These are phyloP conservation scores for Hyles euphorbiae DNA, from an alignment of 1,140 invertebrate genomes.

Conservation along the genomic window DNA sequence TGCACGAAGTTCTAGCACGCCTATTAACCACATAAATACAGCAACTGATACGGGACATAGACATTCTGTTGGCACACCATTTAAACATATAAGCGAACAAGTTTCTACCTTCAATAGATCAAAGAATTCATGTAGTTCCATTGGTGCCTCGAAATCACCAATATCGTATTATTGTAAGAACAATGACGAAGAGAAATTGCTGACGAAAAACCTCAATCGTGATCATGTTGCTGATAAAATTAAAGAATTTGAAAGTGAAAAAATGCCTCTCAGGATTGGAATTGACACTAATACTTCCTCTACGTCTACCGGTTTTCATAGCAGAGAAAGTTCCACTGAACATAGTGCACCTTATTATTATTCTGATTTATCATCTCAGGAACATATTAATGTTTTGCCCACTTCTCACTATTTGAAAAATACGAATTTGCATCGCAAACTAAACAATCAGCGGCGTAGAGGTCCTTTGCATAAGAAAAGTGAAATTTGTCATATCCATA, in stretches of 20 bases:
- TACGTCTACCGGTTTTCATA: slow-evolving; percentile 62
- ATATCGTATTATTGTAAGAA: slow-evolving; percentile 72
- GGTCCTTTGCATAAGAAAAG: slow-evolving; percentile 78
- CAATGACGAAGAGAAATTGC: slow-evolving; percentile 54
- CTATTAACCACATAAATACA: slow-evolving; percentile 31
- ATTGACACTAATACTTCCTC: slow-evolving; percentile 51
- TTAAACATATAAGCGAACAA: slow-evolving; percentile 35
- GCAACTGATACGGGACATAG: slow-evolving; percentile 18
- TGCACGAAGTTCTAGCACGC: slow-evolving; percentile 49
- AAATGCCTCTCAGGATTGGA: slow-evolving; percentile 39
- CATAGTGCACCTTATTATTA: slow-evolving; percentile 90
- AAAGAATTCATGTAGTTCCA: slow-evolving; percentile 55
- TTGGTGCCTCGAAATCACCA: slow-evolving; percentile 48
- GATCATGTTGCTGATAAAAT: slow-evolving; percentile 59
- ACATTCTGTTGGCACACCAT: slow-evolving; percentile 22
- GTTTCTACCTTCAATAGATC: slow-evolving; percentile 40
- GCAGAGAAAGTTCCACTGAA: slow-evolving; percentile 73
- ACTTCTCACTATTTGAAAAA: slow-evolving; percentile 70
- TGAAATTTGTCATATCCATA: slow-evolving; percentile 87
- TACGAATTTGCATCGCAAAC: slow-evolving; percentile 68
- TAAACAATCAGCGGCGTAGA: slow-evolving; percentile 83
- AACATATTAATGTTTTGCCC: slow-evolving; percentile 67
- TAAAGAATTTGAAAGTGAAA: slow-evolving; percentile 67
- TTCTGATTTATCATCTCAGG: slow-evolving; percentile 83
- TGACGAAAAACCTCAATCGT: slow-evolving; percentile 62